Evolutionary conservation across 2,888 invertebrate genomes (phyloP).

Genomic region (Parascotia fuliginaria): DNA sequence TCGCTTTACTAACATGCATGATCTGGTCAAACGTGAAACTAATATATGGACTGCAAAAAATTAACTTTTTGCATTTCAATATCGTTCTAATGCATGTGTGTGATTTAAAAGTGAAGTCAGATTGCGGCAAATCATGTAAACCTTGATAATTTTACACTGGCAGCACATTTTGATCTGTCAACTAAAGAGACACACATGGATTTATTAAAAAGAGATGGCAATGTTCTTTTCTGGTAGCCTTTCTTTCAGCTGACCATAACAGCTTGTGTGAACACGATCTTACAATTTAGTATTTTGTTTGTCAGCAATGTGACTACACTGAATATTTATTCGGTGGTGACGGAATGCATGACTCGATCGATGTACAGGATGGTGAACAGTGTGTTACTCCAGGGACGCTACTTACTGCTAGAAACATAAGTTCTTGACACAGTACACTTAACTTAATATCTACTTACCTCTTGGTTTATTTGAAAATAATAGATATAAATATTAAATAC

Average conservation of each 20-base stretch:
- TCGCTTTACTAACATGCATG: constrained; percentile 63
- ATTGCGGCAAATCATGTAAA: constrained; percentile 22
- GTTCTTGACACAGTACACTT: constrained; percentile 22
- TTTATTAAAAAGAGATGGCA: no score
- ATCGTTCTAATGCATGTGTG: constrained; percentile 41
- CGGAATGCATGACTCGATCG: constrained; percentile 39
- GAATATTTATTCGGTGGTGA: constrained; percentile 35
- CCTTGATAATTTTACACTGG: not conserved
- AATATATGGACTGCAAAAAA: constrained; percentile 40
- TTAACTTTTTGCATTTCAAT: constrained; percentile 22
- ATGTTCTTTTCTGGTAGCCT: no score
- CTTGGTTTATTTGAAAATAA: no score
- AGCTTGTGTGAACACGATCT: no score
- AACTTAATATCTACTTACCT: not conserved
- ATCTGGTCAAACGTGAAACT: constrained; percentile 53
- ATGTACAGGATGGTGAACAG: constrained; percentile 34
- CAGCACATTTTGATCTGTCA: not conserved
- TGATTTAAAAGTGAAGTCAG: constrained; percentile 28
- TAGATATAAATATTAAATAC: no score
- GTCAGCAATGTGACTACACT: constrained; percentile 23
- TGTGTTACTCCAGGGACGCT: constrained; percentile 29
- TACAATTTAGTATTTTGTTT: constrained; percentile 16
- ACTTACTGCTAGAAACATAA: constrained; percentile 36
- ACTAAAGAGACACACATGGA: not conserved
- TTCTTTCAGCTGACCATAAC: no score